These are phyloP conservation scores for Cerastis leucographa DNA, from an alignment of 2,888 invertebrate genomes.

Conservation along the genomic window DNA sequence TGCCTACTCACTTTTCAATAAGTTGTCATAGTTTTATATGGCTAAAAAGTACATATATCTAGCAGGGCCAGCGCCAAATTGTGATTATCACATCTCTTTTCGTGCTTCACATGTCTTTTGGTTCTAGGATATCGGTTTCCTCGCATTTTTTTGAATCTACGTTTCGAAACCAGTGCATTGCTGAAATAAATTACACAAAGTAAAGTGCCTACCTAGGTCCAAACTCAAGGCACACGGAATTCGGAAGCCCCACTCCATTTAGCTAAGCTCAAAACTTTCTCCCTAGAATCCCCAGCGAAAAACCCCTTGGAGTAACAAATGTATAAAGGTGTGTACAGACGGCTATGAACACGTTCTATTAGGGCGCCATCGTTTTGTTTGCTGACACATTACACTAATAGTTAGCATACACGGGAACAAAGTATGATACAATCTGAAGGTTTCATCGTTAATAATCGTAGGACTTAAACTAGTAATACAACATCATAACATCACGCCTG, in stretches of 20 bases:
- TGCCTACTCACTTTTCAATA: too few relatives aligned
- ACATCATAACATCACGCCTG: too few relatives aligned
- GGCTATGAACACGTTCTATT: not conserved
- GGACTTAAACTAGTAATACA: not conserved
- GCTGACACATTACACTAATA: constrained; percentile 43
- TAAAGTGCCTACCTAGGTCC: not conserved
- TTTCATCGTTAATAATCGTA: not conserved
- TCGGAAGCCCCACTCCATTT: too few relatives aligned
- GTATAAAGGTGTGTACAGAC: not conserved
- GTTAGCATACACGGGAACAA: constrained; percentile 19
- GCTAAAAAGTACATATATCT: too few relatives aligned
- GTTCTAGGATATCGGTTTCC: not conserved
- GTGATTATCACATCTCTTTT: too few relatives aligned
- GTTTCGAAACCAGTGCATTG: not conserved
- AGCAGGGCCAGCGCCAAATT: too few relatives aligned
- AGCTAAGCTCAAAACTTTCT: not conserved
- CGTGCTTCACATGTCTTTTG: too few relatives aligned
- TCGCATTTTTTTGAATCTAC: not conserved
- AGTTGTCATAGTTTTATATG: too few relatives aligned
- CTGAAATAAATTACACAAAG: not conserved
- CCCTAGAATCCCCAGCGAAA: not conserved
- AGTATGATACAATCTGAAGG: not conserved
- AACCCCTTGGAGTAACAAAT: not conserved
- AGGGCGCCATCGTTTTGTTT: constrained; percentile 17
- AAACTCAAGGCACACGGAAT: not conserved